A percentile compares a stretch with the other conserved stretches of the same genome.
Evolutionary conservation across 2,797 vertebrate genomes (phyloP).

Genomic region (Onychomys arenicola): DNA sequence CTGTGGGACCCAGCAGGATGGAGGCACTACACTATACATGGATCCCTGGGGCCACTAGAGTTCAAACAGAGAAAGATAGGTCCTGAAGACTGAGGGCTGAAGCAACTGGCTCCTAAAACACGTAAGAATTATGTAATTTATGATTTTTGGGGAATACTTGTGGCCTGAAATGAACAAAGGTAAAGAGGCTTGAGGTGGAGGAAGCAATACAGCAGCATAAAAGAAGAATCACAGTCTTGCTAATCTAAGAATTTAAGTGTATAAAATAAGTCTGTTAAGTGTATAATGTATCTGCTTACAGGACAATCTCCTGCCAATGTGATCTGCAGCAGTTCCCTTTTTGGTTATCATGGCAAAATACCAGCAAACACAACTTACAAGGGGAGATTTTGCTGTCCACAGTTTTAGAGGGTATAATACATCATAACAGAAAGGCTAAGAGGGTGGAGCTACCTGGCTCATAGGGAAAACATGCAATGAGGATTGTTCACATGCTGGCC

Average conservation of each 20-base stretch:
- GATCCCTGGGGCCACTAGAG: accelerated
- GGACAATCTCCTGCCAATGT: neutral
- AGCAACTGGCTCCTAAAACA: neutral
- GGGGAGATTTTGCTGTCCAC: neutral
- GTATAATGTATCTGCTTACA: neutral
- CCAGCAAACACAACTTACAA: neutral
- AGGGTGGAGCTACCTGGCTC: neutral
- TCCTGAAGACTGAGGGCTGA: neutral
- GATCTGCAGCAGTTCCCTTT: neutral
- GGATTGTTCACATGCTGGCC: no score
- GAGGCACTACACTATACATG: neutral
- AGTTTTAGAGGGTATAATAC: neutral
- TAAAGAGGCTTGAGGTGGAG: no score
- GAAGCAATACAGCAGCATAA: neutral
- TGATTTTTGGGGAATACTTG: neutral
- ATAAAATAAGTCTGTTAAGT: neutral
- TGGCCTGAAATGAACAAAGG: neutral
- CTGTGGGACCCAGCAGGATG: neutral
- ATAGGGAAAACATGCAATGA: neutral
- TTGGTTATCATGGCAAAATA: neutral
- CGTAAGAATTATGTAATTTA: neutral
- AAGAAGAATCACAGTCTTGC: conserved; percentile 24
- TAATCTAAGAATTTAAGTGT: conserved; percentile 16
- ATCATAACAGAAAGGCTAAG: neutral
- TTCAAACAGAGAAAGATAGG: neutral